Percentiles rank a stretch among this genome's conserved stretches.
Conservation (phyloP, 2,797 vertebrate genomes). For the Myotis myotis region DNA sequence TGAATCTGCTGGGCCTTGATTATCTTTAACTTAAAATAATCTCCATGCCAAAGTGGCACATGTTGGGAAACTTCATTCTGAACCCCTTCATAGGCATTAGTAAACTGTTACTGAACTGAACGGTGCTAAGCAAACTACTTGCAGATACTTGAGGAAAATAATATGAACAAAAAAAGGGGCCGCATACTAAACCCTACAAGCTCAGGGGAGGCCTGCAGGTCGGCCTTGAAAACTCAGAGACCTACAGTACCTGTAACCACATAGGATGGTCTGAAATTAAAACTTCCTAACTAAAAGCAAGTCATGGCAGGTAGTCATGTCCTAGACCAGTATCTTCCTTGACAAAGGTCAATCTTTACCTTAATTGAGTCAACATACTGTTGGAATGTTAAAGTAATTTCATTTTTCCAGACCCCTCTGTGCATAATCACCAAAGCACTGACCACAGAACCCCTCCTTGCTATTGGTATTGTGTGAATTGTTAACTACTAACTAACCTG, state of each 20-base stretch:
- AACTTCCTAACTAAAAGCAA: background rate
- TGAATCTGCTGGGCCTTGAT: background rate
- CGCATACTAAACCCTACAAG: background rate
- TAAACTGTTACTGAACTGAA: conserved; percentile 1
- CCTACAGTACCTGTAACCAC: background rate
- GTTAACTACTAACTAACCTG: background rate
- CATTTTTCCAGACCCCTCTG: background rate
- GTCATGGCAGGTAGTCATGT: background rate
- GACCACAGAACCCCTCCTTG: background rate
- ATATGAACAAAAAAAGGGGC: background rate
- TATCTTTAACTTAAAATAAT: background rate
- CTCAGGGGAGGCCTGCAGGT: background rate
- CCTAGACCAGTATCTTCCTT: background rate
- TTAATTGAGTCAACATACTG: background rate
- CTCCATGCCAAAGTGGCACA: background rate
- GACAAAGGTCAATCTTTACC: background rate
- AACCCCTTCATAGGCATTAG: background rate
- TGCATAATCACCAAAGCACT: background rate
- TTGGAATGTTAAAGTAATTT: background rate
- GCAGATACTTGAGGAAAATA: background rate
- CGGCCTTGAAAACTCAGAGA: background rate
- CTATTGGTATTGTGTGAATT: background rate
- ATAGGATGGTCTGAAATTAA: background rate
- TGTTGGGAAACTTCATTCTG: background rate
- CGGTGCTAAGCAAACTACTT: background rate